Base-by-base conservation (phyloP, 1,140 invertebrate genomes). In the Zophobas morio region DNA sequence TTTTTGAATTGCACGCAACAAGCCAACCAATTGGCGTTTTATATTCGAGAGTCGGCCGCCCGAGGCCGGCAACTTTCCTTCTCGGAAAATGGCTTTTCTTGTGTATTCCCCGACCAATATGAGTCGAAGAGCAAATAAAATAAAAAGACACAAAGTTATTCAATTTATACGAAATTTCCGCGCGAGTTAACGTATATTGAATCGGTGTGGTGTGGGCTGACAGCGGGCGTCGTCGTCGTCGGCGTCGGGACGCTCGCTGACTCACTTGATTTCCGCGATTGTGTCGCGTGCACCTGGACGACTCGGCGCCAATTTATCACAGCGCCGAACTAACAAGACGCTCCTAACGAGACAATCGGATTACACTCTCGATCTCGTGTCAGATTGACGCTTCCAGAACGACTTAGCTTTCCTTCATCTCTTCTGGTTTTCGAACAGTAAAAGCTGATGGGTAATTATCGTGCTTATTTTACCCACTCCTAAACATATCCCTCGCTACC, bases 1-100 rank as follows among this genome's bases (percentile, higher is more conserved):
- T 82, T 82, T 84, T 84, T 84, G 83, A 84, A 84, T 84, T 82
- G 83, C 82, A 84, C 82, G 83, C 84, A 84, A 84, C 82, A 82
- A 83, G 80, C 82, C 75, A 77, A 77, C 82, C 82, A 84, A 83
- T 84, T 84, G 83, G 71, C 78, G 80, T 83, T 84, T 82, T 81
- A 81, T 84, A 82, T 84, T 82, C 75, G 80, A 74, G 71, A 71
- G 75, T 46, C 77, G 47, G 57, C 66, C 71, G 78, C 74, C 81
- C 49, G 70, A 57, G 78, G 75, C 53, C 74, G 63, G 47, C 75
- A 49, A 40, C 71, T 75, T 70, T 76, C 60, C 42, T 75, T 40
- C 56, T 51, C 70, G 80, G 81, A 78, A 84, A 84, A 84, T 81
- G 54, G 81, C 80, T 82, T 81, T 84, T 81, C 81, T 80, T 79